Percentiles rank a stretch among this genome's conserved stretches.
These are phyloP conservation scores for Halictus ligatus DNA, from an alignment of 2,888 invertebrate species.

Conservation along the genomic window DNA sequence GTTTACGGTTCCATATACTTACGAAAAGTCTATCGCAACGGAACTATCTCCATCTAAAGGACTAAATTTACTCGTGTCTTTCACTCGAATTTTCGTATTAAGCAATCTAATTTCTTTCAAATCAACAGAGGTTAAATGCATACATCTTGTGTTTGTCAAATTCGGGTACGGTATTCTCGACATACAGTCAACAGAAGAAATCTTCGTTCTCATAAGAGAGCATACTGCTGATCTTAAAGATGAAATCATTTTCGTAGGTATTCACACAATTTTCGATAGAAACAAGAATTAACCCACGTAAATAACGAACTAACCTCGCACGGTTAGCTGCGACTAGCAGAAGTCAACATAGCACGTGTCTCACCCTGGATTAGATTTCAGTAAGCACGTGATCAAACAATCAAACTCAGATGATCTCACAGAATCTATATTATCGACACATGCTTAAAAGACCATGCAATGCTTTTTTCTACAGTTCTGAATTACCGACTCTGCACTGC, in stretches of 20 bases:
- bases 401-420: neutral
- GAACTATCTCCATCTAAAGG: conserved; percentile 21
- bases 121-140: conserved; percentile 52
- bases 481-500: too few relatives aligned
- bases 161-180: neutral
- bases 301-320: neutral
- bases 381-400: neutral
- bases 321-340: neutral
- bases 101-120: conserved; percentile 33
- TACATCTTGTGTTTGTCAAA: conserved; percentile 10
- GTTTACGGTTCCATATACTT: neutral
- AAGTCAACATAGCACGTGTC: neutral
- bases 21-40: neutral
- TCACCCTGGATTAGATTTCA: neutral
- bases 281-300: neutral
- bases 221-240: conserved; percentile 15
- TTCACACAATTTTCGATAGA: neutral
- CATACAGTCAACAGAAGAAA: neutral
- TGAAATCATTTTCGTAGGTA: conserved; percentile 42
- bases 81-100: neutral
- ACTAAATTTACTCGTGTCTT: neutral
- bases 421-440: neutral
- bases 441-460: neutral
- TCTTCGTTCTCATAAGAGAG: neutral
- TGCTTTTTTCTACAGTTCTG: too few relatives aligned